Evolutionary conservation across 2,113 vertebrate species (phyloP).

Genomic region (Lota lota): DNA sequence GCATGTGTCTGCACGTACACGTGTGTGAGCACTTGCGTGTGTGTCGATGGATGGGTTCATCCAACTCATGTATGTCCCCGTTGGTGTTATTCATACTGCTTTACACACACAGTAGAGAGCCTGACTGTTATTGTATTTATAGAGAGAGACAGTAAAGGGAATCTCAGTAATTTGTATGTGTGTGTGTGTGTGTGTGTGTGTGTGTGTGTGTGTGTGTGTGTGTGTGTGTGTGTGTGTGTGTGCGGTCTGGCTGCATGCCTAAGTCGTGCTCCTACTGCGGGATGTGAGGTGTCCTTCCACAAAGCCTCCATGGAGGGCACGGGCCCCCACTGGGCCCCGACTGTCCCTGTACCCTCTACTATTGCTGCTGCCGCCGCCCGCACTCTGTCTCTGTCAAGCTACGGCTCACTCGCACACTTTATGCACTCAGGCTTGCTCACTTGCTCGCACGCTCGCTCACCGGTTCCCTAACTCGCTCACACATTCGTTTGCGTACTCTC

Average conservation of each 20-base stretch:
- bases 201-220: background rate
- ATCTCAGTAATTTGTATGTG: background rate
- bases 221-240: background rate
- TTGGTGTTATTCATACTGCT: background rate
- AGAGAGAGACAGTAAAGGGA: no score
- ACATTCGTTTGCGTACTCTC: background rate
- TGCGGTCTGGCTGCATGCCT: constrained; percentile 47
- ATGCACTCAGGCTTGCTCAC: constrained; percentile 26
- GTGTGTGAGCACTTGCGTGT: constrained; percentile 1
- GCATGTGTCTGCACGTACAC: constrained; percentile 17
- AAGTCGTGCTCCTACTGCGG: constrained; percentile 49
- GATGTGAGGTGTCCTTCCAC: constrained; percentile 57
- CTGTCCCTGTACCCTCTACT: constrained; percentile 47
- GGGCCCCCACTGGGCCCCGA: constrained; percentile 36
- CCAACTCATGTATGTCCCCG: background rate
- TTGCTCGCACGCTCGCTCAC: constrained; percentile 20
- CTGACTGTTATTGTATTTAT: no score
- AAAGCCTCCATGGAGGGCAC: constrained; percentile 46
- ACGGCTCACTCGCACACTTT: constrained; percentile 19
- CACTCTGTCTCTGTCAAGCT: background rate
- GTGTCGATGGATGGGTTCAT: background rate
- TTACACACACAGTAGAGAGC: no score
- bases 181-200: no score
- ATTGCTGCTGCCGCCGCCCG: constrained; percentile 13
- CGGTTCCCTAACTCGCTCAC: background rate